Evolutionary conservation across 2,113 vertebrate species (phyloP), one percentile per base, ranked within the genome.

Genomic region (Orycteropus afer): DNA sequence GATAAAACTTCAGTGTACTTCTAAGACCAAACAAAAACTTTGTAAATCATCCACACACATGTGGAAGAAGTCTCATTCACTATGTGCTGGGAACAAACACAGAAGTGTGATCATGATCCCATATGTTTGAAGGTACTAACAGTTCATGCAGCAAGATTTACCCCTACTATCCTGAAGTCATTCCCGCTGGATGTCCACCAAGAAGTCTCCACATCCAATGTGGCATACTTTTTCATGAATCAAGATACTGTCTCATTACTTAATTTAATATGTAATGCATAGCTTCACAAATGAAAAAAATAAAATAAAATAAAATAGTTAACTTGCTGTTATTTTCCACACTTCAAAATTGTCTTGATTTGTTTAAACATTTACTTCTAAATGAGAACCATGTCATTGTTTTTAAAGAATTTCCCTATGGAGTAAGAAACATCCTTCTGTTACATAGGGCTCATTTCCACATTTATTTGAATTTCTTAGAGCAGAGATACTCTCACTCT

Each of bases 31-130:
- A n/a, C 10, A 23, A 18, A n/a, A 29, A 22, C 1, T 12, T 51
- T 47, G 63, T n/a, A 11, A n/a, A 7, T 22, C 65, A 20, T 18
- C 8, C 17, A 29, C 0, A 7, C 18, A 8, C 29, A 17, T 6
- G 6, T 57, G 55, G 53, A 57, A 57, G 55, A 23, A 4, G 22
- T 8, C 17, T 20, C 1, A 5, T 11, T 15, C 2, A 2, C 25
- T 81, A 3, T 2, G 0, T 0, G 1, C 25, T 9, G 13, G 67
- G 67, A 2, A n/a, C 4, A 4, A 1, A 15, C 1, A 42, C 12
- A 47, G n/a, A 0, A 13, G 15, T 7, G 47, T 14, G 8, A 8
- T 2, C 37, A 49, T 3, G 14, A 40, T 17, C 11, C 14, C 34
- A 29, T 49, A 5, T 2, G 13, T 49, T 7, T 7, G 51, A 53